Evolutionary conservation across 2,113 vertebrate genomes (phyloP).

Genomic region (Nanger granti): DNA sequence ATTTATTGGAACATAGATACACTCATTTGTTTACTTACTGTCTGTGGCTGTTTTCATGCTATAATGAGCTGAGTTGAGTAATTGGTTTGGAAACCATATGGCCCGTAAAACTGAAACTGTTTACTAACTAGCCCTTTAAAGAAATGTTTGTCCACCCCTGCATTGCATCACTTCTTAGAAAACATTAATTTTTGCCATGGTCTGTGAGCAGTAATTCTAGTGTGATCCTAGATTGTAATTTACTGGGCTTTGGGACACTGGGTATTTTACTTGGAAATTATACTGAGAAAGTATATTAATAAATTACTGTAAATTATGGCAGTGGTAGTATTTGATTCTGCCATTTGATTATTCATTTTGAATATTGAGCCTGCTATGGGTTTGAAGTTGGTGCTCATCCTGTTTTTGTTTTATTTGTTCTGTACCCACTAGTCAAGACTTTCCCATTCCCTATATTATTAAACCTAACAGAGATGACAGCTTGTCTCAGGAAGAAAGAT

Average conservation of each 20-base stretch:
- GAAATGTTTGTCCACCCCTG: neutral
- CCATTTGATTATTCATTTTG: neutral
- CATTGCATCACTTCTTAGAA: neutral
- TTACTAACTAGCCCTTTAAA: neutral
- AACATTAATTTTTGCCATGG: neutral
- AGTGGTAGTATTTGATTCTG: neutral
- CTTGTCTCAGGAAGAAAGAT: neutral
- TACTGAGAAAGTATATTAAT: neutral
- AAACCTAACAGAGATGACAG: neutral
- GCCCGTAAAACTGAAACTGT: neutral
- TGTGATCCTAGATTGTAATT: neutral
- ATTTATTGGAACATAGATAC: neutral
- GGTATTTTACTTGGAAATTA: neutral
- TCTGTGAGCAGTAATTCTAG: neutral
- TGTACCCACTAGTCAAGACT: neutral
- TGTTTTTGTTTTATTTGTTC: neutral
- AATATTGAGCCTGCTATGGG: neutral
- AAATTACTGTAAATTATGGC: neutral
- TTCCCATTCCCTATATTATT: neutral
- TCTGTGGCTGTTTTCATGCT: neutral
- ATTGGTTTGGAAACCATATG: neutral
- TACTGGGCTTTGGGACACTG: neutral
- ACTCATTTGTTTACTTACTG: neutral
- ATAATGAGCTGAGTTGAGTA: neutral
- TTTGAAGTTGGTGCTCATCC: neutral